Base-by-base conservation (phyloP, 2,797 vertebrate species). In the Cuculus canorus region DNA sequence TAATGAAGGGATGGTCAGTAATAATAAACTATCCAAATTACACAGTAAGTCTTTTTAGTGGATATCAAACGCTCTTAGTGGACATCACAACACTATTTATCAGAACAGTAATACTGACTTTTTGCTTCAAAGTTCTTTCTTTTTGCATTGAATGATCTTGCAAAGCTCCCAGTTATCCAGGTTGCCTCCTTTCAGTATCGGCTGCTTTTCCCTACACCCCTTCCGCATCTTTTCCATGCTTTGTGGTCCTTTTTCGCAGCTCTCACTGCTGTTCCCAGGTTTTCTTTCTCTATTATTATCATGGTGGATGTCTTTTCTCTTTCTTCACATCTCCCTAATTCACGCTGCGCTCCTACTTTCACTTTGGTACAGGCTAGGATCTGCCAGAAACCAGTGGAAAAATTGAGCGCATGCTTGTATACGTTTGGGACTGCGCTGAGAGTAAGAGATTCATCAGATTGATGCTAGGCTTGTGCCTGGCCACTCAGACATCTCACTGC, bases 81-180 rank as follows among this genome's bases (percentile, higher is more conserved):
- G 9, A 32, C 10, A 27, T 25, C 24, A n/a, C 0, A 0, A 18
- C 47, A 6, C 4, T 17, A 3, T 71, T 54, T 19, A 33, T 64
- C 28, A 63, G n/a, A 59, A 43, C 10, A 57, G 30, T 37, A 45
- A 19, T 12, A 24, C 24, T 17, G 18, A 33, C 19, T 43, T 17
- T 60, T 75, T 33, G 32, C 30, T 16, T 39, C 28, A 23, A 59
- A 61, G 30, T 25, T 18, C 17, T 25, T 28, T 32, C 14, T 5
- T 61, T 56, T 48, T 47, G 5, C n/a, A 41, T 18, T 52, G 48
- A 41, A 70, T 48, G 12, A 9, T 10, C 21, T 60, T 82, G 27
- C 24, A 64, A 53, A 59, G 13, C 60, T 73, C 47, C 6, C 8
- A 12, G 11, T 53, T 78, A 41, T 11, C 37, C 1, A 0, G 1